Percentiles rank a stretch among this genome's conserved stretches.
phyloP scores from a whole-genome alignment of 2,113 vertebrate species.

The Bos indicus region DNA sequence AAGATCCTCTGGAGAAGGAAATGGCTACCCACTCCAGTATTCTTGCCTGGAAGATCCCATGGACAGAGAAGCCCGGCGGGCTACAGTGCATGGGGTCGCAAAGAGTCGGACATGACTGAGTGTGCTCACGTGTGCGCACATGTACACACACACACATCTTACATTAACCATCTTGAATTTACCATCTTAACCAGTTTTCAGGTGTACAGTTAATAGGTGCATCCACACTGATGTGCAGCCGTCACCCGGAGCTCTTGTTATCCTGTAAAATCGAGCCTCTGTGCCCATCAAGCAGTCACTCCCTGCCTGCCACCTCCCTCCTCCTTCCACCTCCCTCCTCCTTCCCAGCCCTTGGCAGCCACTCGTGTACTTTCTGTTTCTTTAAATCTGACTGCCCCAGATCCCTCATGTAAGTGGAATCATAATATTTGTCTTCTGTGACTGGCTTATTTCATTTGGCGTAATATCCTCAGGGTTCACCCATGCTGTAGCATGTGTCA shows the following conservation, averaged over 20 bases:
- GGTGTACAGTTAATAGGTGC: background rate
- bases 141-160: background rate
- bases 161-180: background rate
- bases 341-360: background rate
- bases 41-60: background rate
- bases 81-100: background rate
- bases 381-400: background rate
- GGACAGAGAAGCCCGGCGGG: background rate
- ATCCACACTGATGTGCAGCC: background rate
- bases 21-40: background rate
- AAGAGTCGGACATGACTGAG: background rate
- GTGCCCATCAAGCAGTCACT: background rate
- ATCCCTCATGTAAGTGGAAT: background rate
- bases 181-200: background rate
- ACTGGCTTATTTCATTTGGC: background rate
- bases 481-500: background rate
- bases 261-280: background rate
- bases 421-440: background rate
- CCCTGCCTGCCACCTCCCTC: background rate
- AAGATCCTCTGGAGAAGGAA: background rate
- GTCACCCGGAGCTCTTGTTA: background rate
- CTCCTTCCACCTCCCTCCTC: background rate
- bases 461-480: background rate
- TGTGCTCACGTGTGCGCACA: background rate
- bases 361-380: background rate